Evolutionary conservation across 1,140 invertebrate genomes (phyloP), one percentile per base, ranked within the genome.

Genomic region (Leptoteleia sp.): DNA sequence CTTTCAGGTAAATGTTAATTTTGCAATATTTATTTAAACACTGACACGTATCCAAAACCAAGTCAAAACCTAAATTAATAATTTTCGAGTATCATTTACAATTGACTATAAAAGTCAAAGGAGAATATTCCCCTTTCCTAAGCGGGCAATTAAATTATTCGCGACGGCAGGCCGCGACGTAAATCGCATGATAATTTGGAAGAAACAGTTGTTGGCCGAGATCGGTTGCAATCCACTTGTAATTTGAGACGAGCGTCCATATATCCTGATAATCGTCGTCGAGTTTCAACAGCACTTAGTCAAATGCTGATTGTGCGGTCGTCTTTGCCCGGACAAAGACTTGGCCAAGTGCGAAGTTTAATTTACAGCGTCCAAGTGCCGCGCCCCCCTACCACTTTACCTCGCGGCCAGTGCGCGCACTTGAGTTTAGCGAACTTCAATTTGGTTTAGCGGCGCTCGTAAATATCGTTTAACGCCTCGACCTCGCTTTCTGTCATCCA

Each of bases 401-500:
- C 52, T 50, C 48, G 54, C 64, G 62, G 68, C 59, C 22, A 47
- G 54, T 45, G n/a, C n/a, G 37, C 22, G 31, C 42, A 27, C 45
- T 67, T 31, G 70, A 68, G 76, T 72, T 81, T 72, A 67, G 72
- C 54, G 25, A 73, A 81, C 42, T 81, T 75, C 73, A 70, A 76
- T 79, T 77, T 72, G 75, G 72, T n/a, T 73, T 70, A 73, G 67
- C 55, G 50, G 54, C 16, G 38, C 61, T 73, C 80, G 57, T 81
- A 81, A 81, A 81, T 81, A 81, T 76, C 80, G 71, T 79, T 79
- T 79, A 81, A 67, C 76, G 72, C 62, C 71, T 70, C 67, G 67
- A 72, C 68, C 71, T 76, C 71, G 71, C 61, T 67, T 79, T 38
- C 65, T 70, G 67, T 76, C 72, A 78, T 70, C 67, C 54, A 82